Evolutionary conservation across 2,113 vertebrate genomes (phyloP).

Genomic region (Tupaia chinensis): DNA sequence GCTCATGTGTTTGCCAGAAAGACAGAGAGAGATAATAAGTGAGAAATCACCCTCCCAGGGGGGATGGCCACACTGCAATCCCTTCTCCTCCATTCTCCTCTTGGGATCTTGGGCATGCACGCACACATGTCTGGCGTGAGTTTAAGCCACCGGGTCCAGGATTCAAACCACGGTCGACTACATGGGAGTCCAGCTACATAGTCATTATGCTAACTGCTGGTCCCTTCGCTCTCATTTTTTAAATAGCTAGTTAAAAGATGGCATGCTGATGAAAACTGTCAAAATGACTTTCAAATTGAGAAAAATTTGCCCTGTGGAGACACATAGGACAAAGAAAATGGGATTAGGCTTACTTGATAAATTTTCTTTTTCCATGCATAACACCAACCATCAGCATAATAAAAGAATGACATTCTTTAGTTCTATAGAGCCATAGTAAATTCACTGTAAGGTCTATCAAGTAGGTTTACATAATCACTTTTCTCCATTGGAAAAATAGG

Average conservation of each 20-base stretch:
- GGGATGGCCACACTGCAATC: too few species aligned
- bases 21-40: too few species aligned
- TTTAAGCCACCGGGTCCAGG: too few species aligned
- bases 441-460: conserved; percentile 18
- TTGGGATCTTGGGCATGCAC: too few species aligned
- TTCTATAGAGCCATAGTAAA: neutral
- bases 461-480: conserved; percentile 47
- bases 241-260: neutral
- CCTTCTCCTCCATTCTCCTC: too few species aligned
- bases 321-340: conserved; percentile 22
- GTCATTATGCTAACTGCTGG: too few species aligned
- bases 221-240: neutral
- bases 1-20: too few species aligned
- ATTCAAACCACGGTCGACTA: too few species aligned
- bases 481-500: conserved; percentile 56
- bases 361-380: conserved; percentile 59
- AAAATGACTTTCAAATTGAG: conserved; percentile 55
- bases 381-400: conserved; percentile 2
- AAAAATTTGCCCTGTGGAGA: conserved; percentile 19
- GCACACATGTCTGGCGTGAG: too few species aligned
- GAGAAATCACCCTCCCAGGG: too few species aligned
- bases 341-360: conserved; percentile 37
- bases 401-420: conserved; percentile 30
- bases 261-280: neutral
- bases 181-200: too few species aligned